Evolutionary conservation across 2,888 invertebrate species (phyloP), one percentile per base, ranked within the genome.

Genomic region (Drosophila neotestacea): DNA sequence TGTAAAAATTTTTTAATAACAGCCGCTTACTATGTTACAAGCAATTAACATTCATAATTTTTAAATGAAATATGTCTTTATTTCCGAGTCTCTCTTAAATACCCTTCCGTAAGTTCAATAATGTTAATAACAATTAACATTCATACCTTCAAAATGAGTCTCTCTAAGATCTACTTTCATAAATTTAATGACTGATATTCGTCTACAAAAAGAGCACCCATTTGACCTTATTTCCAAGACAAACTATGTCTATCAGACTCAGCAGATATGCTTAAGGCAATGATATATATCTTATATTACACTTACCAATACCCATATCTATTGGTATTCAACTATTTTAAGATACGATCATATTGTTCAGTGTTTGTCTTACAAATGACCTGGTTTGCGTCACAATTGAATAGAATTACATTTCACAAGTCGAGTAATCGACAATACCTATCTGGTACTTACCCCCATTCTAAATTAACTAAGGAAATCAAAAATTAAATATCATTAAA

Each of bases 401-500:
- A 62, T 61, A 66, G 60, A 46, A 80, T 72, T 65, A 77, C 77
- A 80, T 77, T 67, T 47, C 80, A 72, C 66, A 64, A 72, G 81
- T 60, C 64, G 51, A 66, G 27, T 67, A 61, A 66, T 76, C 65
- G 66, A 36, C 55, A 55, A 68, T 47, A 13, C 22, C 47, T 34
- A 58, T 32, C 62, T 13, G 30, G 50, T 42, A 66, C 59, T 54
- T 41, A 39, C 34, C 30, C 41, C 56, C 41, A 52, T 52, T 46
- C 68, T 38, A 34, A 69, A 72, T 73, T 32, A 50, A 55, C 56
- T 63, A 63, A 47, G 34, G 28, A 59, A 64, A 68, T 51, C 69
- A 64, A 75, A 76, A 88, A 85, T 82, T 88, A 88, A 85, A 83
- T 89, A 89, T 88, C 88, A 85, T 88, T 89, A 85, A 77, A 85